These are phyloP conservation scores for Pollenia amentaria DNA, from an alignment of 2,888 invertebrate genomes.

Conservation along the genomic window DNA sequence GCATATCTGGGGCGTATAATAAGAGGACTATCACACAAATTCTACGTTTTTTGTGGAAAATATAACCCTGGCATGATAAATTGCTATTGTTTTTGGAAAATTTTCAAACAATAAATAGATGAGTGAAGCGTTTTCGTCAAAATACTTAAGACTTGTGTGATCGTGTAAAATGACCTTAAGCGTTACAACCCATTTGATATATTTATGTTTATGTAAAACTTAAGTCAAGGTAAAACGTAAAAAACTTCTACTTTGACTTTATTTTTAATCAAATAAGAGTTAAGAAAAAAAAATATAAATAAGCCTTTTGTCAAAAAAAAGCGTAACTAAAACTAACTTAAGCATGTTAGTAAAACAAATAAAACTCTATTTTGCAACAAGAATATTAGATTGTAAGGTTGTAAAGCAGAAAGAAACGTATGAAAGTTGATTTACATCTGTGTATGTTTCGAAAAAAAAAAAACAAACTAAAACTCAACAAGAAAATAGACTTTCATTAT, in stretches of 20 bases:
- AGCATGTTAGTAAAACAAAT: slow-evolving; percentile 32
- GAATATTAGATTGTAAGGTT: not conserved
- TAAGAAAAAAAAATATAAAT: slow-evolving; percentile 9
- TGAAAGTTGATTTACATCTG: not conserved
- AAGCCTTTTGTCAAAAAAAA: not conserved
- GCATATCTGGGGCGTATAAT: no score
- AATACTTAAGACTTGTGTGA: no score
- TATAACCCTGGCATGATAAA: no score
- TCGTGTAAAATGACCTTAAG: no score
- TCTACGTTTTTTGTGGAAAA: no score
- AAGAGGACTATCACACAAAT: no score
- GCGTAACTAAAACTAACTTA: slow-evolving; percentile 26
- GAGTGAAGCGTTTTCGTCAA: no score
- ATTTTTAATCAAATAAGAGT: slow-evolving; percentile 22
- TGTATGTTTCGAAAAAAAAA: not conserved
- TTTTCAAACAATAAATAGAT: no score
- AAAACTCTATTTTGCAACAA: slow-evolving; percentile 15
- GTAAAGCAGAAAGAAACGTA: not conserved
- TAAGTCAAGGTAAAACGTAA: not conserved
- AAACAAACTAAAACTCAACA: slow-evolving; percentile 51
- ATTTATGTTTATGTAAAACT: no score
- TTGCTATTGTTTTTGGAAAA: no score
- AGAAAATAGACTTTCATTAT: slow-evolving; percentile 71
- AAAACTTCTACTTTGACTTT: not conserved
- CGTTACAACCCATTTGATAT: no score